These are phyloP conservation scores for Hirtodrosophila cameraria DNA, from an alignment of 2,888 invertebrate genomes.

Conservation along the genomic window DNA sequence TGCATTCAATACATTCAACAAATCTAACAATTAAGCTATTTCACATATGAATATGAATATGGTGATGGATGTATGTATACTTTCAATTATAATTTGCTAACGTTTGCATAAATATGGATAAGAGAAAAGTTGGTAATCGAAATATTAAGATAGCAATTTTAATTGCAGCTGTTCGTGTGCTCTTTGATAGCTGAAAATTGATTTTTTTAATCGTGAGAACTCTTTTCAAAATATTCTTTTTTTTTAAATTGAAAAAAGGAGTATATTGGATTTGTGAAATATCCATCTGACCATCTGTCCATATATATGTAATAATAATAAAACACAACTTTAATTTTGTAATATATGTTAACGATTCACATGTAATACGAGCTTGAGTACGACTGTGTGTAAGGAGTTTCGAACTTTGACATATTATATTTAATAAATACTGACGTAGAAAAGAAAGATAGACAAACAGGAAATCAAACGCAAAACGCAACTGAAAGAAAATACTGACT, in stretches of 20 bases:
- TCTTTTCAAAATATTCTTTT: background rate
- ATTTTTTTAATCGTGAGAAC: background rate
- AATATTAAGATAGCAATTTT: background rate
- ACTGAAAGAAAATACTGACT: constrained; percentile 51
- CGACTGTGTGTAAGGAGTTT: no score
- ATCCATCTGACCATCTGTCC: no score
- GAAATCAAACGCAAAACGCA: constrained; percentile 70
- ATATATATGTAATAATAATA: no score
- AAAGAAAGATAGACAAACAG: constrained; percentile 62
- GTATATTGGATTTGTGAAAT: no score
- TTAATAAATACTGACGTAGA: constrained; percentile 25
- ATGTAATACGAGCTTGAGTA: no score
- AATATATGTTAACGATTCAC: no score
- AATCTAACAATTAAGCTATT: background rate
- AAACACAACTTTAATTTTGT: no score
- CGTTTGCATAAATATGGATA: constrained; percentile 25
- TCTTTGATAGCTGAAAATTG: no score
- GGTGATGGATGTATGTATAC: background rate
- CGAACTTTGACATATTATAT: constrained; percentile 38
- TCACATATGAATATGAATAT: background rate
- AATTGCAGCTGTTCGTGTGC: background rate
- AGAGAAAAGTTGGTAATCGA: constrained; percentile 10
- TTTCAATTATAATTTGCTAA: constrained; percentile 40
- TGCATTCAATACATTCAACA: background rate
- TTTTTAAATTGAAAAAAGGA: no score